Evolutionary conservation across 1,140 invertebrate species (phyloP).

Genomic region (Euura saliciscinereae): DNA sequence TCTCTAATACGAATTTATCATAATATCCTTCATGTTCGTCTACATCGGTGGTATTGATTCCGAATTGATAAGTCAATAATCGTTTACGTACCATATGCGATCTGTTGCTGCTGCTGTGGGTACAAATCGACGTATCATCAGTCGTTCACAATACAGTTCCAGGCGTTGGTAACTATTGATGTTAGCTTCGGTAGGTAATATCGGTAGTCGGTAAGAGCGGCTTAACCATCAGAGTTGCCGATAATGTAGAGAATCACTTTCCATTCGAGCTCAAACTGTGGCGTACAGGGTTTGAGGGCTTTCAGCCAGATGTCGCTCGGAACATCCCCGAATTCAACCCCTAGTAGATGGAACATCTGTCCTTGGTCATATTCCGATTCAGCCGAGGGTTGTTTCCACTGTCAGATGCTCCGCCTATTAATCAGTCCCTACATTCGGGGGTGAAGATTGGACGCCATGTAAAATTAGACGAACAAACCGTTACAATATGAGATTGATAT

Average conservation of each 20-base stretch:
- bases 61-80: no score
- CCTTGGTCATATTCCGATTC: slow-evolving; percentile 1
- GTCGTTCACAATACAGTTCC: background rate
- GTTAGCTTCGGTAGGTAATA: background rate
- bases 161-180: background rate
- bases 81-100: background rate
- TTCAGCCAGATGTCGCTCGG: background rate
- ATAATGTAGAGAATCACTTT: background rate
- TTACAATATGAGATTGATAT: background rate
- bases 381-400: slow-evolving; percentile 51
- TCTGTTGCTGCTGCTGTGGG: background rate
- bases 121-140: background rate
- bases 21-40: no score
- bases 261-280: background rate
- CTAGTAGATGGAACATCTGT: background rate
- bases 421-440: slow-evolving; percentile 49
- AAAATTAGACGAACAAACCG: slow-evolving; percentile 58
- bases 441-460: slow-evolving; percentile 57
- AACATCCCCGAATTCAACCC: background rate
- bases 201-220: background rate
- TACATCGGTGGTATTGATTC: no score
- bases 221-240: background rate
- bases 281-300: background rate
- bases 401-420: slow-evolving; percentile 61
- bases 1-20: no score